Conservation (phyloP, 2,113 vertebrate species). For the Caloenas nicobarica region DNA sequence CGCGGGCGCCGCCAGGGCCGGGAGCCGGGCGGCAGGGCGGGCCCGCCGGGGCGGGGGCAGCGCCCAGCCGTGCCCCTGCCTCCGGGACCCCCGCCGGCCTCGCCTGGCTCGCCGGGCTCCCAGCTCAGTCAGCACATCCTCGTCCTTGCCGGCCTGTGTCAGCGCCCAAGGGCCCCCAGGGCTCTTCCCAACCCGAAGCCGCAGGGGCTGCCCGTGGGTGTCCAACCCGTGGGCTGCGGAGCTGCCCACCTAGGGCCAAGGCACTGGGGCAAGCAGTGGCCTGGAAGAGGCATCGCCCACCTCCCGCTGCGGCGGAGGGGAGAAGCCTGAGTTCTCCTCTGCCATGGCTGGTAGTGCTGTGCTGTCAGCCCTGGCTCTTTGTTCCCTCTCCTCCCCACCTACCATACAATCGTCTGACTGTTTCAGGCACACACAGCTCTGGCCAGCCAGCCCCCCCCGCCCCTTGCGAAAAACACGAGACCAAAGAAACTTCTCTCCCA, state of each 20-base stretch:
- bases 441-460: slow-evolving; percentile 47
- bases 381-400: slow-evolving; percentile 44
- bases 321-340: background rate
- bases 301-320: background rate
- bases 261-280: background rate
- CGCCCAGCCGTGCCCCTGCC: background rate
- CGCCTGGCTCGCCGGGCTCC: background rate
- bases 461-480: slow-evolving; percentile 58
- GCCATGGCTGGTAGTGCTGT: background rate
- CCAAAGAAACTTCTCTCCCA: slow-evolving; percentile 31
- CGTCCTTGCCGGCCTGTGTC: background rate
- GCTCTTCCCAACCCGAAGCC: background rate
- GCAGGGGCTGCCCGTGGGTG: background rate
- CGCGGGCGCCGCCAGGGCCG: too few relatives aligned
- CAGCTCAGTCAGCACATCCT: rapidly evolving
- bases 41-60: background rate
- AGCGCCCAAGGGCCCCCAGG: background rate
- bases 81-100: background rate
- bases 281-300: background rate
- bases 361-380: slow-evolving; percentile 33
- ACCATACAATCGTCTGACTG: slow-evolving; percentile 27
- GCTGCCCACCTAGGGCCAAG: background rate
- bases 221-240: background rate
- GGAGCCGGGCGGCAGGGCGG: background rate
- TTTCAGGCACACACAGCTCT: background rate